Conservation (phyloP, 2,888 invertebrate species). For the Bedellia somnulentella region DNA sequence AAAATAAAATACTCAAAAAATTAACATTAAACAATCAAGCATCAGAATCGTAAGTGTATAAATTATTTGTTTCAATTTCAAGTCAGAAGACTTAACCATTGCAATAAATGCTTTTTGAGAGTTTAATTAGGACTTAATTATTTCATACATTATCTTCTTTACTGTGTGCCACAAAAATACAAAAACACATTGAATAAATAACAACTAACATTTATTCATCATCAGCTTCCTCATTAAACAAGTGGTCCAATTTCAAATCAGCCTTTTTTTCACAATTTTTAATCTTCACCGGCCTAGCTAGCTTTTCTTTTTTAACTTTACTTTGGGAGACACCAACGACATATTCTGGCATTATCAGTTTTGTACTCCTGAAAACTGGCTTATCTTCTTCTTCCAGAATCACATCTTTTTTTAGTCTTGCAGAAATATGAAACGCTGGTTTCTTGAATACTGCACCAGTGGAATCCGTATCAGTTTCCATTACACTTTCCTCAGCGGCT, state of each 20-base stretch:
- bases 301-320: constrained; percentile 39
- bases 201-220: too few species aligned
- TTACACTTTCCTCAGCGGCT: constrained; percentile 17
- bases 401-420: constrained; percentile 20
- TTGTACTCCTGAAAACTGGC: constrained; percentile 65
- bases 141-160: too few species aligned
- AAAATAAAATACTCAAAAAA: too few species aligned
- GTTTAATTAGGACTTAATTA: too few species aligned
- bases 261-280: constrained; percentile 18
- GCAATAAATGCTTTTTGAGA: too few species aligned
- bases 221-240: constrained; percentile 44
- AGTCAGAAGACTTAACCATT: too few species aligned
- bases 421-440: constrained; percentile 37
- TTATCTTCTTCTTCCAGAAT: constrained; percentile 19
- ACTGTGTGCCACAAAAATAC: too few species aligned
- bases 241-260: constrained; percentile 45
- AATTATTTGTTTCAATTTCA: too few species aligned
- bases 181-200: too few species aligned
- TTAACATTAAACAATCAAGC: too few species aligned
- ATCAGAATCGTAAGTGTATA: too few species aligned
- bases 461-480: constrained; percentile 25
- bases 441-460: constrained; percentile 32
- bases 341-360: constrained; percentile 82
- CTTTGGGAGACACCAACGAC: constrained; percentile 68
- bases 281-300: constrained; percentile 5